Percentiles rank a stretch among this genome's conserved stretches.
phyloP scores from a whole-genome alignment of 2,113 vertebrate genomes.

The Trogon melanurus region DNA sequence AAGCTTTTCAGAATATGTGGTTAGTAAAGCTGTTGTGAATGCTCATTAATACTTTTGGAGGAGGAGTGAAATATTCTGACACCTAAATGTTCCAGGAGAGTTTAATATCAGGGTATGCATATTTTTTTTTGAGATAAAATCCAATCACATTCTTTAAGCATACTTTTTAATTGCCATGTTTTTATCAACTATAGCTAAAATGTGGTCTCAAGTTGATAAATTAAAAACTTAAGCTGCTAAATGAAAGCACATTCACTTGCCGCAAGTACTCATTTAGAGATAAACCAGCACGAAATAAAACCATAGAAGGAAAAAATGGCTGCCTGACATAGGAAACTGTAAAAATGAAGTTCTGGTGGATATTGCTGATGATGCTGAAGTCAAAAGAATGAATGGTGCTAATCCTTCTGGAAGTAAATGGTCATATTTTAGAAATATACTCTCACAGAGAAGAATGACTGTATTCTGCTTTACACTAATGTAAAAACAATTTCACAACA shows the following conservation, averaged over 20 bases:
- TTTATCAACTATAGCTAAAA: not conserved
- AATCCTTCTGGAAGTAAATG: not conserved
- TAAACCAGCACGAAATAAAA: not conserved
- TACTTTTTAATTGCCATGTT: not conserved
- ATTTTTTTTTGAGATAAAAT: not conserved
- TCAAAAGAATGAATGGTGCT: not conserved
- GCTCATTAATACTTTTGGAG: slow-evolving; percentile 15
- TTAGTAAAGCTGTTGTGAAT: slow-evolving; percentile 10
- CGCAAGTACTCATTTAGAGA: not conserved
- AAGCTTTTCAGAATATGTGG: not conserved
- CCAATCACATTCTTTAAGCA: not conserved
- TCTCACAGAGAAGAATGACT: not conserved
- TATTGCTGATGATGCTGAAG: not conserved
- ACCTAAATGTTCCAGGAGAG: not conserved
- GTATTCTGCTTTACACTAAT: slow-evolving; percentile 20
- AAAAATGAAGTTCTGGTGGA: not conserved
- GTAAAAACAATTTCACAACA: not conserved
- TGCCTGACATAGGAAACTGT: not conserved
- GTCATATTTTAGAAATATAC: not conserved
- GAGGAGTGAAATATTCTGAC: not conserved
- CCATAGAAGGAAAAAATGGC: not conserved
- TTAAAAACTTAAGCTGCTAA: not conserved
- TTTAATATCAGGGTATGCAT: not conserved
- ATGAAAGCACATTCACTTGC: not conserved
- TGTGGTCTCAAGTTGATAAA: not conserved